These are phyloP conservation scores for Drosophila histrio DNA, from an alignment of 2,888 invertebrate genomes.

Conservation along the genomic window DNA sequence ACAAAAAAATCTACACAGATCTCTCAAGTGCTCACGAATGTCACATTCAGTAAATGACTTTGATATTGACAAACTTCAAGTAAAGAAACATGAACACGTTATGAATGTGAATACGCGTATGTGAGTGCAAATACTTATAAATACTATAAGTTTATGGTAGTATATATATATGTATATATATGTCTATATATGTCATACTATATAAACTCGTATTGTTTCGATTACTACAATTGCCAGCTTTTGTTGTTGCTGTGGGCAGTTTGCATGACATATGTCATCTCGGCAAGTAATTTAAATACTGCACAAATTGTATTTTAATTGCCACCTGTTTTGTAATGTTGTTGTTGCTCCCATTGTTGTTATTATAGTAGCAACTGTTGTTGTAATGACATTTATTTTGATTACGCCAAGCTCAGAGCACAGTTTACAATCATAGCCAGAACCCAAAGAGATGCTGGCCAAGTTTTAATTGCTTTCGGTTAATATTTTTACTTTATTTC, in stretches of 20 bases:
- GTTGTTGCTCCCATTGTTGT: constrained; percentile 11
- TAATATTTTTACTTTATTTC: constrained; percentile 15
- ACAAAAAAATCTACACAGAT: constrained; percentile 1
- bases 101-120: background rate
- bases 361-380: constrained; percentile 11
- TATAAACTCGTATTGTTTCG: constrained; percentile 34
- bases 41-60: constrained; percentile 45
- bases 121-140: background rate
- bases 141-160: too few species aligned
- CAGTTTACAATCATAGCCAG: background rate
- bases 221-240: constrained; percentile 40
- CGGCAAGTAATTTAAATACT: constrained; percentile 55
- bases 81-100: constrained; percentile 12
- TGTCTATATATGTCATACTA: background rate
- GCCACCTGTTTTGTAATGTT: constrained; percentile 44
- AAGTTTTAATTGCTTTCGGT: constrained; percentile 51
- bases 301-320: constrained; percentile 60
- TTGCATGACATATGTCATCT: constrained; percentile 63
- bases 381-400: constrained; percentile 50
- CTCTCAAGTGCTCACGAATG: constrained; percentile 27
- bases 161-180: background rate
- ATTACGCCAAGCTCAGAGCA: constrained; percentile 37
- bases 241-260: constrained; percentile 41
- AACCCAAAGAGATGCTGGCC: constrained; percentile 34
- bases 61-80: constrained; percentile 40